Percentiles rank a stretch among this genome's conserved stretches.
Conservation (phyloP, 2,888 invertebrate genomes). For the Leptinotarsa rubiginosa region DNA sequence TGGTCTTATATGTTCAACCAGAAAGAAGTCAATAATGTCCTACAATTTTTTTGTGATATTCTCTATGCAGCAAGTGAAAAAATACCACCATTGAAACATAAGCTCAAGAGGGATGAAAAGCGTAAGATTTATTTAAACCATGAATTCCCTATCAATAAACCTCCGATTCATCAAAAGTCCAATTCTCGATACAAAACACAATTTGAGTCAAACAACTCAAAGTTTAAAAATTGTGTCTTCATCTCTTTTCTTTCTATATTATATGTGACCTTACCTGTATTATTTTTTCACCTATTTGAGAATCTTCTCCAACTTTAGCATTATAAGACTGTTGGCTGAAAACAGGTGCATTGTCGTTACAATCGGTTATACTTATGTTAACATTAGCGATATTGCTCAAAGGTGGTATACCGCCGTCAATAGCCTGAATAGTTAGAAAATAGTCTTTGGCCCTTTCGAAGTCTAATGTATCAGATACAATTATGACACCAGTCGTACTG, state of each 20-base stretch:
- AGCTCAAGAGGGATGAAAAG: too few relatives aligned
- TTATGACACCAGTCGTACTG: conserved; percentile 79
- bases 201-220: too few relatives aligned
- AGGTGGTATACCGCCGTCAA: conserved; percentile 90
- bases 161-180: too few relatives aligned
- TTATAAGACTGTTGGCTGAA: conserved; percentile 83
- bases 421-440: conserved; percentile 88
- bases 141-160: too few relatives aligned
- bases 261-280: conserved; percentile 71
- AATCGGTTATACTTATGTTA: conserved; percentile 86
- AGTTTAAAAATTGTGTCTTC: too few relatives aligned
- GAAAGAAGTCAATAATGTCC: too few relatives aligned
- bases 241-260: background rate
- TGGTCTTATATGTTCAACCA: too few relatives aligned
- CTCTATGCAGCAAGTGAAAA: too few relatives aligned
- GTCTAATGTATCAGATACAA: conserved; percentile 83
- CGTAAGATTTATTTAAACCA: too few relatives aligned
- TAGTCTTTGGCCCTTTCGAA: conserved; percentile 89
- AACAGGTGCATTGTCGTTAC: conserved; percentile 88
- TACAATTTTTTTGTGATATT: too few relatives aligned
- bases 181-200: too few relatives aligned
- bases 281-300: conserved; percentile 77
- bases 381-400: conserved; percentile 88
- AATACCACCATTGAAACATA: too few relatives aligned
- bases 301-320: conserved; percentile 84